Evolutionary conservation across 2,113 vertebrate genomes (phyloP).

Genomic region (Pristiophorus japonicus): DNA sequence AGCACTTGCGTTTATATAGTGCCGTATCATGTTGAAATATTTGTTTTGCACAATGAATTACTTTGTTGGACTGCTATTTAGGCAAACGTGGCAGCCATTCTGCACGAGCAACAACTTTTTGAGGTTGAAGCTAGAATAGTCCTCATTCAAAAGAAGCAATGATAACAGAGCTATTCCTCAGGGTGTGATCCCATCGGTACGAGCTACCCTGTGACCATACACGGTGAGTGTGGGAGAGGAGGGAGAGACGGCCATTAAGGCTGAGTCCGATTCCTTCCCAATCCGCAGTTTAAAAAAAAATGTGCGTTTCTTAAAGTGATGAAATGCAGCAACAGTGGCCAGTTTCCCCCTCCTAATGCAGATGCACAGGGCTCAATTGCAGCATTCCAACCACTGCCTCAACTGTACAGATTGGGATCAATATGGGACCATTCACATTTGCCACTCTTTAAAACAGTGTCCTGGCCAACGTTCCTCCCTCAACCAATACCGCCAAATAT

Average conservation of each 20-base stretch:
- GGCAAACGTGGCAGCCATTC: background rate
- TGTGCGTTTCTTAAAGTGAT: background rate
- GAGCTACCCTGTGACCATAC: background rate
- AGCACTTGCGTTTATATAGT: background rate
- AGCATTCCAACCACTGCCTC: background rate
- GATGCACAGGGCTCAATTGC: background rate
- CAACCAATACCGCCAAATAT: background rate
- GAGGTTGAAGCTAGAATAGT: background rate
- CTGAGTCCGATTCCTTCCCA: background rate
- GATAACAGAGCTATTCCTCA: background rate
- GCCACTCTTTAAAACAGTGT: background rate
- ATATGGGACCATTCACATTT: background rate
- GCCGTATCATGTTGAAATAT: background rate
- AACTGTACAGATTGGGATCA: background rate
- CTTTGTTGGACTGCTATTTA: background rate
- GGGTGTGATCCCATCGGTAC: background rate
- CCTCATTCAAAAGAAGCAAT: background rate
- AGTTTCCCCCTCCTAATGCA: background rate
- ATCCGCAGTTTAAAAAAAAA: background rate
- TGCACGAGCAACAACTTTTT: background rate
- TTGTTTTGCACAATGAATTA: background rate
- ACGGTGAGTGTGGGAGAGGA: background rate
- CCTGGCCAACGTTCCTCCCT: background rate
- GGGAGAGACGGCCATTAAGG: too few relatives aligned
- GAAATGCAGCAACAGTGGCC: background rate